Conservation (phyloP, 2,888 invertebrate genomes). For the Abrostola triplasia region DNA sequence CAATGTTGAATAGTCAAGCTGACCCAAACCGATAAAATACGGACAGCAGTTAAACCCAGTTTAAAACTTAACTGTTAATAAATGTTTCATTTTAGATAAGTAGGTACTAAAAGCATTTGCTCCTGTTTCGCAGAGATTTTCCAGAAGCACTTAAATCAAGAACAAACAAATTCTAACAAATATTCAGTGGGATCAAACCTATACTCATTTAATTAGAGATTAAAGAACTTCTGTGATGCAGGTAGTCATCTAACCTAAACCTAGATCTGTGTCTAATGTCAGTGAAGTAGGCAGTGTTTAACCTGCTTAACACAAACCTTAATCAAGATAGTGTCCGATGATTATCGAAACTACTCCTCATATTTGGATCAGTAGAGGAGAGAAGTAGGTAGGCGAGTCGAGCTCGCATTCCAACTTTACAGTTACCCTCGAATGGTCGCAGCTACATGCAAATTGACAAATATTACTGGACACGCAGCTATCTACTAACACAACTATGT, state of each 20-base stretch:
- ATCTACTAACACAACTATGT: slow-evolving; percentile 22
- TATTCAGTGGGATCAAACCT: no score
- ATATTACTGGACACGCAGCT: slow-evolving; percentile 66
- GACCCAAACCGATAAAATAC: no score
- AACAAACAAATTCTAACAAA: no score
- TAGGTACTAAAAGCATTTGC: no score
- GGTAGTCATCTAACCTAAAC: slow-evolving; percentile 7
- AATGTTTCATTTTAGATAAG: no score
- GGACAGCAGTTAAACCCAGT: no score
- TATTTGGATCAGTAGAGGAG: slow-evolving; percentile 69
- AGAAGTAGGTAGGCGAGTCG: slow-evolving; percentile 70
- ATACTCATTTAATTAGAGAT: no score
- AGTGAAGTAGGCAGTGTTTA: slow-evolving; percentile 13
- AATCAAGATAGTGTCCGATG: slow-evolving; percentile 40
- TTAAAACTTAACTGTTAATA: no score
- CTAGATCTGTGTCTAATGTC: slow-evolving; percentile 11
- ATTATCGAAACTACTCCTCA: slow-evolving; percentile 54
- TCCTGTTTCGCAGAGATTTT: no score
- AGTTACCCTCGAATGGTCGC: slow-evolving; percentile 68
- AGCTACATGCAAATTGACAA: slow-evolving; percentile 82
- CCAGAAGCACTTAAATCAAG: no score
- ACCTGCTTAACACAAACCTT: slow-evolving; percentile 33
- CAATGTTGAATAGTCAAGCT: no score
- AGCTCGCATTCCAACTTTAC: slow-evolving; percentile 77
- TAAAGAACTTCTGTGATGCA: no score